A percentile compares a stretch with the other conserved stretches of the same genome.
These are phyloP conservation scores for Drosophila kokeensis DNA, from an alignment of 2,888 invertebrate genomes.

Conservation along the genomic window DNA sequence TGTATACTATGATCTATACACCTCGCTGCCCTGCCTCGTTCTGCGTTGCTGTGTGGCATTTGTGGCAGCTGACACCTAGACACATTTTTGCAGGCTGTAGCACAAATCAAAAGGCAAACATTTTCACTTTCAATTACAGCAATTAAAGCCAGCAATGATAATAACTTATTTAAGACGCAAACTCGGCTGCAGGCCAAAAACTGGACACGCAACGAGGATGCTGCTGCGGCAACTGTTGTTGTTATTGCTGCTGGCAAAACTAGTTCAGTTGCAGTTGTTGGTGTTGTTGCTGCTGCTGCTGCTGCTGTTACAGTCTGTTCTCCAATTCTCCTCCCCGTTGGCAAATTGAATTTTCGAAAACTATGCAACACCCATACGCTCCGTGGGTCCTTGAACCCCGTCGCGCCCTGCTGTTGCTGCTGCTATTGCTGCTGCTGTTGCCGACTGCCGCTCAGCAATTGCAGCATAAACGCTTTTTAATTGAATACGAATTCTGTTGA, in stretches of 20 bases:
- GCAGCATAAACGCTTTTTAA: constrained; percentile 81
- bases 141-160: constrained; percentile 83
- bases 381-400: constrained; percentile 72
- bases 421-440: neutral
- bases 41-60: constrained; percentile 41
- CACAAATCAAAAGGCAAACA: constrained; percentile 82
- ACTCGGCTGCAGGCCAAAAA: constrained; percentile 42
- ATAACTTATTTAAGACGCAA: constrained; percentile 81
- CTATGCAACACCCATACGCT: constrained; percentile 82
- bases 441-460: constrained; percentile 55
- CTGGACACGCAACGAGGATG: constrained; percentile 47
- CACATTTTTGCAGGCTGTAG: constrained; percentile 74
- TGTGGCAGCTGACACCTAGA: constrained; percentile 74
- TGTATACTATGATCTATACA: neutral
- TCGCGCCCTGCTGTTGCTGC: constrained; percentile 17
- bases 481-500: constrained; percentile 78
- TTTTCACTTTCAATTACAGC: constrained; percentile 84
- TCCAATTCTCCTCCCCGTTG: constrained; percentile 23
- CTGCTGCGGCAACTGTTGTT: constrained; percentile 1
- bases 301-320: constrained; percentile 1
- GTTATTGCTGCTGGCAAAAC: constrained; percentile 34
- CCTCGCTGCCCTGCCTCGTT: neutral
- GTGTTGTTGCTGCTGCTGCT: neutral
- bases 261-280: constrained; percentile 45
- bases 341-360: constrained; percentile 80